These are phyloP conservation scores for Hemistola chrysoprasaria DNA, from an alignment of 2,888 invertebrate genomes.

Conservation along the genomic window DNA sequence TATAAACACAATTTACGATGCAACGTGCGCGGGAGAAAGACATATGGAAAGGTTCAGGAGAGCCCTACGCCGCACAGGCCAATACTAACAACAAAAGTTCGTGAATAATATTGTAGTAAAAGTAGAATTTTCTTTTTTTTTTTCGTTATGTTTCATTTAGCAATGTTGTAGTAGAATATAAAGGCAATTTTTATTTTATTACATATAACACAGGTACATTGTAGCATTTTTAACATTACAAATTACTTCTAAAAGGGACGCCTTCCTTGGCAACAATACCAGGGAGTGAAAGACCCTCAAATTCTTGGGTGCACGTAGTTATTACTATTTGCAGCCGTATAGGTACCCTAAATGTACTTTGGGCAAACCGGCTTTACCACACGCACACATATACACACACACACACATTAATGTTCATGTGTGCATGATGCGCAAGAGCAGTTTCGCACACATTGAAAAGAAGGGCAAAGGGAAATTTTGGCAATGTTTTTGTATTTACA, in stretches of 20 bases:
- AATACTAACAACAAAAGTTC: too few species aligned
- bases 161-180: too few species aligned
- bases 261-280: conserved; percentile 5
- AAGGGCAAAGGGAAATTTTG: conserved; percentile 79
- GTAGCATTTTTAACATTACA: too few species aligned
- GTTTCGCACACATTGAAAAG: conserved; percentile 39
- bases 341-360: conserved; percentile 63
- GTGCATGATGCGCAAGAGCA: conserved; percentile 11
- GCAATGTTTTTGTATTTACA: conserved; percentile 61
- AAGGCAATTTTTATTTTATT: too few species aligned
- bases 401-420: conserved; percentile 25
- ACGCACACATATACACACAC: conserved; percentile 34
- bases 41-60: too few species aligned
- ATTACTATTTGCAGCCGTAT: conserved; percentile 51
- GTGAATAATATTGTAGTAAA: too few species aligned
- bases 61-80: too few species aligned
- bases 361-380: conserved; percentile 64
- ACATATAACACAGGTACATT: too few species aligned
- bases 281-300: conserved; percentile 34
- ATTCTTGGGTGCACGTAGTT: conserved; percentile 33
- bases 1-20: too few species aligned
- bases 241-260: conserved; percentile 6
- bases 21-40: too few species aligned
- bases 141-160: too few species aligned
- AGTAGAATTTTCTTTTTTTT: too few species aligned